Percentiles rank a stretch among this genome's conserved stretches.
Conservation (phyloP, 2,113 vertebrate genomes). For the Probosciger aterrimus region DNA sequence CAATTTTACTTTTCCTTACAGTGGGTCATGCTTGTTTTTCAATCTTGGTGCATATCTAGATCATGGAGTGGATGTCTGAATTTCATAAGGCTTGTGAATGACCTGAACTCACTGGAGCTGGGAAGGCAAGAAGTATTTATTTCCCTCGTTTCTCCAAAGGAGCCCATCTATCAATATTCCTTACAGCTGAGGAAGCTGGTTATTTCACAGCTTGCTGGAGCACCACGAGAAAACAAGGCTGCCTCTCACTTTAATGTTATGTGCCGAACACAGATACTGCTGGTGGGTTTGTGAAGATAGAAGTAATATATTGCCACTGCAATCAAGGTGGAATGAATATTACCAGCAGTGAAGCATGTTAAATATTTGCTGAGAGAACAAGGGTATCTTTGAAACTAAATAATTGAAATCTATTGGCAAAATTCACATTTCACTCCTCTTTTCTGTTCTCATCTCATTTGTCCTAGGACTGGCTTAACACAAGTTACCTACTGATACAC, state of each 20-base stretch:
- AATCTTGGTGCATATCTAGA: neutral
- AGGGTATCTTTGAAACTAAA: neutral
- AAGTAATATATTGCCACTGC: neutral
- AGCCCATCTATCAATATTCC: neutral
- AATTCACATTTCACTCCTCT: neutral
- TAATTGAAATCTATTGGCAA: neutral
- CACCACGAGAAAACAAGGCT: neutral
- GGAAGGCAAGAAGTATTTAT: neutral
- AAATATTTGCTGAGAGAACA: neutral
- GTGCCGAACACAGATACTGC: neutral
- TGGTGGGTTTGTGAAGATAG: neutral
- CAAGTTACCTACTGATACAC: rapidly evolving
- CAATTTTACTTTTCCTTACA: neutral
- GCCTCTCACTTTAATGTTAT: neutral
- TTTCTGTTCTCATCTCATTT: neutral
- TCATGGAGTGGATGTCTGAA: neutral
- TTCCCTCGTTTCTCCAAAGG: neutral
- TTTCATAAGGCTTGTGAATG: neutral
- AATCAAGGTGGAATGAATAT: neutral
- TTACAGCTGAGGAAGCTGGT: neutral
- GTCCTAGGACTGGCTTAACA: neutral
- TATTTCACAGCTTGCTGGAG: constrained; percentile 48
- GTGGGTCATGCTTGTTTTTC: neutral
- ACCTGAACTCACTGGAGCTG: neutral
- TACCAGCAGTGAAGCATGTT: neutral